Conservation (phyloP, 2,888 invertebrate species). For the Kryphioiulus occultus region DNA sequence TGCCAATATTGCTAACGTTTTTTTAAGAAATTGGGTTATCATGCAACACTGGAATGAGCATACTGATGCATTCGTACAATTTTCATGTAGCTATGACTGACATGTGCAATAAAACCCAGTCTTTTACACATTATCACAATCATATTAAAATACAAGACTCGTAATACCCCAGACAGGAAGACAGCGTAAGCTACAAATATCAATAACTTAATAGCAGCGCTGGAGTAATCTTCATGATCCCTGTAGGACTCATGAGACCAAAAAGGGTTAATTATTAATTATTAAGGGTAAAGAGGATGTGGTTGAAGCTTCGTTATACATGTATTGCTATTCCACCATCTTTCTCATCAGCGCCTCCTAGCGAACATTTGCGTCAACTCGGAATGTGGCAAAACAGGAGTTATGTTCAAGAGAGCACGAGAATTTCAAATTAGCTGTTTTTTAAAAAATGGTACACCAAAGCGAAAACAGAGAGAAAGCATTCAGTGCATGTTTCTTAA, state of each 20-base stretch:
- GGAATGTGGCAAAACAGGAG: neutral
- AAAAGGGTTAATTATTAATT: neutral
- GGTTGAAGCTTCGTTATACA: no score
- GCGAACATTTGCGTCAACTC: neutral
- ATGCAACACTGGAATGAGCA: no score
- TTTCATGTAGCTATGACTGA: no score
- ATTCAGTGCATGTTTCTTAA: neutral
- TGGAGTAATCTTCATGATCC: neutral
- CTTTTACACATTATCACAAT: no score
- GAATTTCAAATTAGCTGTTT: slow-evolving; percentile 16
- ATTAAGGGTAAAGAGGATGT: neutral
- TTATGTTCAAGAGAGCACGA: neutral
- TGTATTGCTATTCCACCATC: no score
- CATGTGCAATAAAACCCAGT: no score
- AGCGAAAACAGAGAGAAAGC: neutral
- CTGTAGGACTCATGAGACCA: neutral
- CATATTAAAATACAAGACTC: no score
- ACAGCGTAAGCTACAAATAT: neutral
- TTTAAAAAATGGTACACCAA: neutral
- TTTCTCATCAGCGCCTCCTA: neutral
- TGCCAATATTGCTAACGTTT: no score
- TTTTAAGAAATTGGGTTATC: no score
- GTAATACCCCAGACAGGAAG: neutral
- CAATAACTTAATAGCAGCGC: neutral
- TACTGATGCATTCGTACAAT: no score